A percentile compares a stretch with the other conserved stretches of the same genome.
Conservation (phyloP, 2,888 invertebrate genomes). For the Hyposoter didymator region DNA sequence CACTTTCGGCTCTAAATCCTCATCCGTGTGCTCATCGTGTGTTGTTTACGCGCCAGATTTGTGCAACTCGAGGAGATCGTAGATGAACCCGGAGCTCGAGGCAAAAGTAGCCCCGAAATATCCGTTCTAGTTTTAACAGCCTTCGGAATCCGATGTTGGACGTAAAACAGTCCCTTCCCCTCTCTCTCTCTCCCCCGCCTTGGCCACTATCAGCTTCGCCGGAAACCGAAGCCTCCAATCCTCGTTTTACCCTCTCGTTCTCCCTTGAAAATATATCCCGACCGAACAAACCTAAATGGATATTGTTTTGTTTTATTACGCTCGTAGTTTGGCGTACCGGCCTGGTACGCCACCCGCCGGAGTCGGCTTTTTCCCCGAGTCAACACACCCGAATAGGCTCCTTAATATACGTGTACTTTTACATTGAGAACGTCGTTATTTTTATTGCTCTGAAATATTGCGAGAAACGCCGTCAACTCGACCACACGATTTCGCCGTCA, state of each 20-base stretch:
- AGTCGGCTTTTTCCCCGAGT: conserved; percentile 1
- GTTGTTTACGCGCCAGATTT: conserved; percentile 13
- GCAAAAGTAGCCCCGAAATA: conserved; percentile 75
- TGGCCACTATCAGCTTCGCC: not conserved
- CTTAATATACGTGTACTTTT: conserved; percentile 8
- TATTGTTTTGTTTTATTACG: conserved; percentile 81
- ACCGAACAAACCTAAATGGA: conserved; percentile 71
- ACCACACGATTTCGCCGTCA: conserved; percentile 48
- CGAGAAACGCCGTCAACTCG: conserved; percentile 47
- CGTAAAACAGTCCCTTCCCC: conserved; percentile 56
- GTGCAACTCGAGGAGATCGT: conserved; percentile 37
- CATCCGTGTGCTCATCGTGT: conserved; percentile 1
- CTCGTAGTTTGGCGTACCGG: conserved; percentile 75
- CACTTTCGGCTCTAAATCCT: conserved; percentile 42
- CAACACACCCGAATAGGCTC: conserved; percentile 17
- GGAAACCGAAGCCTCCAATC: not conserved
- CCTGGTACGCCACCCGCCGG: conserved; percentile 64
- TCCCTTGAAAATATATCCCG: conserved; percentile 29
- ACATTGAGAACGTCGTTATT: conserved; percentile 45
- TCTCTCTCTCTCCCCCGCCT: not conserved
- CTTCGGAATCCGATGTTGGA: conserved; percentile 69
- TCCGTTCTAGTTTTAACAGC: conserved; percentile 79
- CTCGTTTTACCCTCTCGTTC: conserved; percentile 32
- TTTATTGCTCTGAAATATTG: conserved; percentile 76
- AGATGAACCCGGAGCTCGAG: conserved; percentile 46